Percentiles rank a stretch among this genome's conserved stretches.
phyloP scores from a whole-genome alignment of 2,888 invertebrate species.

The Eupithecia exiguata region DNA sequence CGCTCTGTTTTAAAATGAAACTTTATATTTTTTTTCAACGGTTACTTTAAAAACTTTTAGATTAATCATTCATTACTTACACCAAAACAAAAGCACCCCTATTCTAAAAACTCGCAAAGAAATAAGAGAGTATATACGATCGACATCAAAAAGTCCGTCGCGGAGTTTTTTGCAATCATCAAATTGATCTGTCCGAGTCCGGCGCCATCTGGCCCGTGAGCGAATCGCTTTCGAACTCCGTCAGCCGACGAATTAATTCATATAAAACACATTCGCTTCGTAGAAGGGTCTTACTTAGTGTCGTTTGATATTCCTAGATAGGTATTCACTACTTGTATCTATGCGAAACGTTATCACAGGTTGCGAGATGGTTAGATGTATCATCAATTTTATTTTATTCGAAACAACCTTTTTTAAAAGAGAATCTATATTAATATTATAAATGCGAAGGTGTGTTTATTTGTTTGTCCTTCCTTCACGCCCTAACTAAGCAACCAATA shows the following conservation, averaged over 20 bases:
- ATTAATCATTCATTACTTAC: constrained; percentile 5
- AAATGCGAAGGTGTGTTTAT: no score
- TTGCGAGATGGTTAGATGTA: neutral
- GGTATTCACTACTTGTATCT: neutral
- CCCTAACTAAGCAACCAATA: no score
- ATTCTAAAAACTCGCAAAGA: constrained; percentile 47
- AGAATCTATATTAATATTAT: neutral
- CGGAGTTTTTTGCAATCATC: constrained; percentile 80
- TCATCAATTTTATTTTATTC: neutral
- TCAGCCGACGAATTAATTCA: constrained; percentile 82
- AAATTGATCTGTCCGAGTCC: constrained; percentile 82
- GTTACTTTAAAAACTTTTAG: neutral
- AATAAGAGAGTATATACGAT: constrained; percentile 48
- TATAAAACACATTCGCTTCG: constrained; percentile 75
- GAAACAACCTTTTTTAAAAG: neutral
- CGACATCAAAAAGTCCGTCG: constrained; percentile 77
- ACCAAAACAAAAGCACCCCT: constrained; percentile 31
- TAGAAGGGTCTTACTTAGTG: constrained; percentile 50
- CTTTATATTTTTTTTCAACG: neutral
- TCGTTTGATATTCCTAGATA: constrained; percentile 18
- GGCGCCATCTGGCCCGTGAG: constrained; percentile 82
- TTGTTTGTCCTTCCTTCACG: no score
- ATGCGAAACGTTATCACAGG: neutral
- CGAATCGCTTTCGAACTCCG: constrained; percentile 77
- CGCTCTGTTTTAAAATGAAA: neutral